Evolutionary conservation across 2,888 invertebrate species (phyloP), one percentile per base, ranked within the genome.

Genomic region (Troides aeacus): DNA sequence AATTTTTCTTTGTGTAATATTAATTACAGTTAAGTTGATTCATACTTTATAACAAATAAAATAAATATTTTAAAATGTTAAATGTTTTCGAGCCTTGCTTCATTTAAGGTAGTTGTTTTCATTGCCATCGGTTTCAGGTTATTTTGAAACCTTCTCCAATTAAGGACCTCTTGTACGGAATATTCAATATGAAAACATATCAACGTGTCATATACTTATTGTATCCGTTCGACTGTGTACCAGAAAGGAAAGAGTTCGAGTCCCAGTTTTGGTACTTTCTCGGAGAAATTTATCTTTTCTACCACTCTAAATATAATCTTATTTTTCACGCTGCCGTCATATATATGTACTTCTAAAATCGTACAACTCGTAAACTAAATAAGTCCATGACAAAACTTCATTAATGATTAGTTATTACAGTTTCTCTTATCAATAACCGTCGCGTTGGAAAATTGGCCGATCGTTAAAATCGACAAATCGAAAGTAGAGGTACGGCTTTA

Each of bases 401-500:
- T 3, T 50, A 50, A 50, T 50, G 18, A 50, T 50, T 50, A 18
- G 15, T 17, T 50, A 17, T 5, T 53, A 53, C n/a, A n/a, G 53
- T 53, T 53, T 58, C 24, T 58, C 58, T 58, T 21, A 58, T 58
- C 57, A 21, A 68, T 61, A 66, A 65, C 39, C 21, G 53, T 42
- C 46, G 42, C 30, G 50, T 64, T 53, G 58, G 36, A 65, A 70
- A 70, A 58, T 59, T 50, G 24, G 24, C 36, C 60, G 53, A 53
- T 63, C 58, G 63, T 70, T 66, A 62, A 68, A 62, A 66, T 66
- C 59, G 24, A 23, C 59, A 61, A 62, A 66, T 70, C 53, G 66
- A 70, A 63, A 70, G 70, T 67, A 21, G 24, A 12, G 53, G 30
- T 8, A 50, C 23, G 59, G 60, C 64, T 70, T 69, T 63, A 67